Evolutionary conservation across 2,113 vertebrate species (phyloP).

Genomic region (Amphiprion ocellaris): DNA sequence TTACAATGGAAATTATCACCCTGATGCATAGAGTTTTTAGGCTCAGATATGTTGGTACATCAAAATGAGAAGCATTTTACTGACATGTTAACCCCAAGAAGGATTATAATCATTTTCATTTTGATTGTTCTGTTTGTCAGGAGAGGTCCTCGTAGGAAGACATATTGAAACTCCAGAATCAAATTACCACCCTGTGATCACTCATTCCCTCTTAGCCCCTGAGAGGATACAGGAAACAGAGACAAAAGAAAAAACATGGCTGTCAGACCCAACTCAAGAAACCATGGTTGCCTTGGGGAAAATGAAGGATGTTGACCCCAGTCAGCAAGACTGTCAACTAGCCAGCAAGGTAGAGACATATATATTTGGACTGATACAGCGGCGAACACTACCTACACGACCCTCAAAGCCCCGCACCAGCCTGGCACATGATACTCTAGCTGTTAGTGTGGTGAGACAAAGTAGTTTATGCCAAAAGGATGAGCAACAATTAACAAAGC

Average conservation of each 20-base stretch:
- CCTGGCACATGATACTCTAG: conserved; percentile 76
- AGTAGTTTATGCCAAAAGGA: conserved; percentile 84
- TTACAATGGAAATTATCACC: no score
- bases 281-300: conserved; percentile 5
- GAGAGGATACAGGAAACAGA: conserved; percentile 55
- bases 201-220: conserved; percentile 79
- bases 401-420: conserved; percentile 86
- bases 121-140: conserved; percentile 58
- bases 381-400: conserved; percentile 78
- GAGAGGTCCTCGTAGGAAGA: conserved; percentile 21
- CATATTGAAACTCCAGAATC: conserved; percentile 51
- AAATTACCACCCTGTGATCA: conserved; percentile 54
- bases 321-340: conserved; percentile 65
- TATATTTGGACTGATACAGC: conserved; percentile 87
- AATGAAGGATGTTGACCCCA: conserved; percentile 50
- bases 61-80: neutral
- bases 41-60: no score
- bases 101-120: conserved; percentile 18
- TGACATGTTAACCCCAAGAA: neutral
- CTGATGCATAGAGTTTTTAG: no score
- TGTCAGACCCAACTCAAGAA: conserved; percentile 48
- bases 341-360: conserved; percentile 85
- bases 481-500: conserved; percentile 65
- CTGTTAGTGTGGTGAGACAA: conserved; percentile 75
- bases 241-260: conserved; percentile 68